Conservation (phyloP, 1,140 invertebrate genomes). For the Drosophila eugracilis region DNA sequence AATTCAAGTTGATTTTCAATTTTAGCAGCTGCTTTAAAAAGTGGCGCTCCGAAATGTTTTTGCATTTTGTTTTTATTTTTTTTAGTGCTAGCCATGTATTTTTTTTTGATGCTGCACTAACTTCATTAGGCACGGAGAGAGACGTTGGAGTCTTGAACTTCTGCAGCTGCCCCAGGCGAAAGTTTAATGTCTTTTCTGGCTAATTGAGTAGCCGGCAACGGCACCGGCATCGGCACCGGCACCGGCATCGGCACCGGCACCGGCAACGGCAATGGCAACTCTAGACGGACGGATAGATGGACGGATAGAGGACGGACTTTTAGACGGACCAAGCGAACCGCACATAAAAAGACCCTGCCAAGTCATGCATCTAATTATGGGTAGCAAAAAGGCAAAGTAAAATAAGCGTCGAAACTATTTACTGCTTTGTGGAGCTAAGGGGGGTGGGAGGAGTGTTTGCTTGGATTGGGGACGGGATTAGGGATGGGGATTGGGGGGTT, state of each 20-base stretch:
- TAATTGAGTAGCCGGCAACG: conserved; percentile 70
- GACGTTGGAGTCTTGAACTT: conserved; percentile 52
- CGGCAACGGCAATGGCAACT: conserved; percentile 12
- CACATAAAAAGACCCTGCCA: conserved; percentile 66
- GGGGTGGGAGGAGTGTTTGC: background rate
- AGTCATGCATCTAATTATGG: conserved; percentile 82
- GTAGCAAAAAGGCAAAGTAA: conserved; percentile 51
- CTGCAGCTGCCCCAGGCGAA: conserved; percentile 52
- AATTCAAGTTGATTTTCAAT: conserved; percentile 69
- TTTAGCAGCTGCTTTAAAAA: conserved; percentile 66
- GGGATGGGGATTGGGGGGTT: background rate
- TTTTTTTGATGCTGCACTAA: conserved; percentile 42
- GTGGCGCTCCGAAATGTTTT: conserved; percentile 66
- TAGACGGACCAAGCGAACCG: conserved; percentile 15
- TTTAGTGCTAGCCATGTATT: no score
- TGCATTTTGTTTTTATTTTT: conserved; percentile 8
- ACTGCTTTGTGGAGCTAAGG: no score
- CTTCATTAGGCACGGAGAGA: conserved; percentile 60
- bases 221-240: conserved; percentile 3
- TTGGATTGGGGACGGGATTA: conserved; percentile 1
- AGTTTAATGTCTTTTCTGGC: conserved; percentile 82
- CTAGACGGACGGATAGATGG: conserved; percentile 1
- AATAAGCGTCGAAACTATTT: conserved; percentile 56
- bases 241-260: conserved; percentile 28
- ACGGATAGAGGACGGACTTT: background rate